A percentile compares a stretch with the other conserved stretches of the same genome.
These are phyloP conservation scores for Rhogogaster chlorosoma DNA, from an alignment of 2,888 invertebrate genomes.

Conservation along the genomic window DNA sequence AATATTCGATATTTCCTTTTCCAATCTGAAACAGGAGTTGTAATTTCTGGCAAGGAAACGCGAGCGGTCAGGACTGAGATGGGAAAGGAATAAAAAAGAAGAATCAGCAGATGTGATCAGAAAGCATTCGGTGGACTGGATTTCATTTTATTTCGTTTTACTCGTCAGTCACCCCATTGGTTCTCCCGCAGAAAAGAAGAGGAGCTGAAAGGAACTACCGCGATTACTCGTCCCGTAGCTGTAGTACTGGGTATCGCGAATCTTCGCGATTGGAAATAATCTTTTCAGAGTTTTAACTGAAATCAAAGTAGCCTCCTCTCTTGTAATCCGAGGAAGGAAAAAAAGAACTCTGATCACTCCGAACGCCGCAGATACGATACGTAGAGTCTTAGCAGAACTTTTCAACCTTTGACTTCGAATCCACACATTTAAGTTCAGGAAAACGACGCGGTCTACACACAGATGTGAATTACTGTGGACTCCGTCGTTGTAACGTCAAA, in stretches of 20 bases:
- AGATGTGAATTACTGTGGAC: neutral
- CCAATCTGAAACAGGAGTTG: neutral
- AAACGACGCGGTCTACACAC: neutral
- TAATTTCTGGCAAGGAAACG: neutral
- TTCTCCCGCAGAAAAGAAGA: neutral
- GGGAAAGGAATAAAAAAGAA: neutral
- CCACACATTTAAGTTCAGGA: neutral
- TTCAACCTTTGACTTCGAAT: neutral
- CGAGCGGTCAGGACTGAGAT: neutral
- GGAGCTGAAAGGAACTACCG: slow-evolving; percentile 33
- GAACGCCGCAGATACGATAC: neutral
- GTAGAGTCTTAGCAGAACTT: neutral
- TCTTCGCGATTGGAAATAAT: slow-evolving; percentile 38
- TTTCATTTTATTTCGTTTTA: slow-evolving; percentile 29
- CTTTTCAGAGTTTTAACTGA: slow-evolving; percentile 27
- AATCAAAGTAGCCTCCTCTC: slow-evolving; percentile 22
- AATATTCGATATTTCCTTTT: neutral
- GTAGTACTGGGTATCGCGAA: neutral
- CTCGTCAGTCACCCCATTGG: slow-evolving; percentile 20
- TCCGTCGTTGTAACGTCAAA: neutral
- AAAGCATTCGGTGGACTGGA: slow-evolving; percentile 22
- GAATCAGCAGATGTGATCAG: neutral
- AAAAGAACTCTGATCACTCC: neutral
- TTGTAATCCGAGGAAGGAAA: neutral
- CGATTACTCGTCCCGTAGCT: slow-evolving; percentile 17